Evolutionary conservation across 2,888 invertebrate species (phyloP), one percentile per base, ranked within the genome.

Genomic region (Pristionchus mayeri): DNA sequence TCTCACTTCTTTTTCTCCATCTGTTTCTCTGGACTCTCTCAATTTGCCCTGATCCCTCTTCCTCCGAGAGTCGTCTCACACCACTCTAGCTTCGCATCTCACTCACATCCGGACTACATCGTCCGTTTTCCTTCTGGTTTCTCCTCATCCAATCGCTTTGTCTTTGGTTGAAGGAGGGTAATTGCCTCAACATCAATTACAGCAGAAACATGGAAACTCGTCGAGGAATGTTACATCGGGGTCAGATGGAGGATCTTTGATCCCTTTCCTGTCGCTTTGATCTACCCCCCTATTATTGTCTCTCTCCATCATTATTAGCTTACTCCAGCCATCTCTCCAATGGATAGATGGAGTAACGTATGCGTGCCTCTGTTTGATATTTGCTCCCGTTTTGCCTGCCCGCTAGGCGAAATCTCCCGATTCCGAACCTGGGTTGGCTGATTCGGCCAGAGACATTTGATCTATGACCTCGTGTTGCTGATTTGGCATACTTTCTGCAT

Each of bases 71-170:
- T 9, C 11, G 9, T 21, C 75, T 48, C 48, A 78, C 52, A 27
- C 52, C 78, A 54, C 34, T 54, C 52, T 52, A 50, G 50, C 78
- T 9, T 27, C 6, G 34, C 50, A 34, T n/a, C n/a, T 48, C 30
- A 6, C 21, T 21, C 78, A 78, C 78, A 78, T 50, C 52, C 78
- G 78, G 54, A 52, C 24, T 16, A 44, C 71, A 71, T 71, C 63
- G 30, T 63, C 30, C 34, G 27, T 24, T 67, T 40, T 67, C 30
- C n/a, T 18, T 2, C 40, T 3, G 1, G 6, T 34, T 11, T 11
- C 24, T n/a, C 54, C 54, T 60, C 24, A n/a, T 50, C 76, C 50
- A 48, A 63, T 34, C 21, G 16, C 76, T 50, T 78, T 50, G 27
- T 50, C 76, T 50, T 30, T 30, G 27, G 0, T 24, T 75, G n/a